Base-by-base conservation (phyloP, 2,888 invertebrate genomes). In the Crematogaster levior region DNA sequence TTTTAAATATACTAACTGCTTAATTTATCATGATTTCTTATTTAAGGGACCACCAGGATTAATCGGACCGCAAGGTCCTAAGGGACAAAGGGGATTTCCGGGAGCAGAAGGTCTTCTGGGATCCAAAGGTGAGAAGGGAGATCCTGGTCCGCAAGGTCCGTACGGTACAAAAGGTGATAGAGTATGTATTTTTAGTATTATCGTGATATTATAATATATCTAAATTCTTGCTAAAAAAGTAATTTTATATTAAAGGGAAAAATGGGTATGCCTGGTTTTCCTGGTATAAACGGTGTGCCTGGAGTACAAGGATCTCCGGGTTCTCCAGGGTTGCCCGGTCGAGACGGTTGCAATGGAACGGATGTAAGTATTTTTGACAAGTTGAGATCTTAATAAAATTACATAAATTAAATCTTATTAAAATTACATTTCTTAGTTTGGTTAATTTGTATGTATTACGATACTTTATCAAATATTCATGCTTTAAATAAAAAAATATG, bases 321-420 rank as follows among this genome's bases (percentile, higher is more conserved):
- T 70, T 92, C 95, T 0, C 95, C 97, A n/a, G 99, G 99, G 89
- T 95, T 96, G 60, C 97, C 97, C 56, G 99, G 99, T 73, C 95
- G 97, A 91, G 99, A 99, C 93, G 99, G 99, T 12, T 99, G 99
- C 93, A 99, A 99, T 92, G 99, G 99, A 92, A 98, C 98, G 75
- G 98, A 98, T 94, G 98, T 98, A 95, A 96, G 96, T 95, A 70
- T n/a, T n/a, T n/a, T n/a, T n/a, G n/a, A n/a, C n/a, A n/a, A n/a
- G n/a, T n/a, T n/a, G n/a, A n/a, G n/a, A n/a, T n/a, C n/a, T n/a
- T n/a, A n/a, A n/a, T n/a, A n/a, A n/a, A n/a, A n/a, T n/a, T n/a
- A n/a, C n/a, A n/a, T n/a, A n/a, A n/a, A n/a, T n/a, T n/a, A n/a
- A n/a, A n/a, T n/a, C n/a, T n/a, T n/a, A n/a, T n/a, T n/a, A n/a